Base-by-base conservation (phyloP, 2,888 invertebrate genomes). In the Xylota segnis region DNA sequence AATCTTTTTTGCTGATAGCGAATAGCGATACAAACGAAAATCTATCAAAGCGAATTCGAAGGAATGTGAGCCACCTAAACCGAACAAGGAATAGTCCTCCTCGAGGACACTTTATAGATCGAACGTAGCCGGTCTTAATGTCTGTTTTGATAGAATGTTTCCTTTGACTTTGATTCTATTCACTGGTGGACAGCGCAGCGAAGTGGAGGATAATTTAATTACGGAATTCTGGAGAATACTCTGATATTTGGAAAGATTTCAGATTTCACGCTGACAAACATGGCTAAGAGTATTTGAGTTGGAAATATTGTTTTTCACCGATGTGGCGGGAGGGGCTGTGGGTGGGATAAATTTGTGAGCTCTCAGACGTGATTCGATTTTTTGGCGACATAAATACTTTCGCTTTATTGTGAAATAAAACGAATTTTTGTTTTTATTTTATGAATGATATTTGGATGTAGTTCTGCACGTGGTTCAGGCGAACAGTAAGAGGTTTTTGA, bases 361-460 rank as follows among this genome's bases (percentile, higher is more conserved):
- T 59, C 40, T 37, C n/a, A 10, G 40, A 59, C 59, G 59, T 59
- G 40, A 56, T 56, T 56, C 56, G 56, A 56, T 56, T 32, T 16
- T 56, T 34, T 12, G 14, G 29, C 14, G 54, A 54, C 56, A 56
- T n/a, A 14, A 56, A 29, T 32, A 32, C 27, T 23, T 23, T 10
- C 29, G 56, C 32, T 56, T 32, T 56, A 56, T 32, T 9, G 32
- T 9, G 16, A 16, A 56, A 32, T 56, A 16, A 16, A 56, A 56
- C 16, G 32, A 0, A 6, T 6, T n/a, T 43, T 23, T 23, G 3
- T 23, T 5, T 43, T 4, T n/a, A 14, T 5, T 43, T 4, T n/a
- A 14, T 6, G 14, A 43, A 43, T n/a, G 14, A n/a, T 40, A 14
- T 43, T 14, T 54, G n/a, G 5, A 29, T 1, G 16, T 56, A 16